phyloP scores from a whole-genome alignment of 2,797 vertebrate species.

The Leucoraja ocellata region DNA sequence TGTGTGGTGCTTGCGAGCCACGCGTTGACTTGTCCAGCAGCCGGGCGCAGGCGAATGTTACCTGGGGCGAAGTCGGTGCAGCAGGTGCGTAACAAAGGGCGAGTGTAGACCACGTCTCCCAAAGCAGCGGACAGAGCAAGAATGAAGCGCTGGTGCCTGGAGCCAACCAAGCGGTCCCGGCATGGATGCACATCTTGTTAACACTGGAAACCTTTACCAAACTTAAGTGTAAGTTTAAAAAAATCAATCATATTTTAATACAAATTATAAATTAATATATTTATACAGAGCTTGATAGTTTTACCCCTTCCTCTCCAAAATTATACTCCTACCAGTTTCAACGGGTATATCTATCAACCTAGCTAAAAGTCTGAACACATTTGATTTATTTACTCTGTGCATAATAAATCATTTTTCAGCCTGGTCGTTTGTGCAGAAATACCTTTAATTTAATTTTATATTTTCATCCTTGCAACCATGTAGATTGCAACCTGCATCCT shows the following conservation, averaged over 20 bases:
- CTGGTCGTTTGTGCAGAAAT: neutral
- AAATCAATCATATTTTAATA: too few species aligned
- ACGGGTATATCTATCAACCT: neutral
- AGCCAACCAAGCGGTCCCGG: neutral
- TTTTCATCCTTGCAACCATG: neutral
- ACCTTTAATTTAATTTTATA: neutral
- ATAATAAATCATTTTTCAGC: neutral
- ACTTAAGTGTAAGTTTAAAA: neutral
- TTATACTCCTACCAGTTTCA: neutral
- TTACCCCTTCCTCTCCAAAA: neutral
- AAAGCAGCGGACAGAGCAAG: neutral
- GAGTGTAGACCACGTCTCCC: neutral
- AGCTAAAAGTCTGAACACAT: neutral
- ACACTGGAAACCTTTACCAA: neutral
- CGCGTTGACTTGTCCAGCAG: neutral
- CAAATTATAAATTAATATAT: neutral
- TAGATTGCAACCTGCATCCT: too few species aligned
- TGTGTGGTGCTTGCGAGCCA: too few species aligned
- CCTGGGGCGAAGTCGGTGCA: neutral
- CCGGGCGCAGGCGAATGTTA: neutral
- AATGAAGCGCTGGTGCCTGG: neutral
- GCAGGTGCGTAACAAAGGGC: neutral
- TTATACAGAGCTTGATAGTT: neutral
- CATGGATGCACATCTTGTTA: too few species aligned
- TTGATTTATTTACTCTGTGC: neutral